Evolutionary conservation across 2,888 invertebrate species (phyloP), one percentile per base, ranked within the genome.

Genomic region (Phalangium opilio): DNA sequence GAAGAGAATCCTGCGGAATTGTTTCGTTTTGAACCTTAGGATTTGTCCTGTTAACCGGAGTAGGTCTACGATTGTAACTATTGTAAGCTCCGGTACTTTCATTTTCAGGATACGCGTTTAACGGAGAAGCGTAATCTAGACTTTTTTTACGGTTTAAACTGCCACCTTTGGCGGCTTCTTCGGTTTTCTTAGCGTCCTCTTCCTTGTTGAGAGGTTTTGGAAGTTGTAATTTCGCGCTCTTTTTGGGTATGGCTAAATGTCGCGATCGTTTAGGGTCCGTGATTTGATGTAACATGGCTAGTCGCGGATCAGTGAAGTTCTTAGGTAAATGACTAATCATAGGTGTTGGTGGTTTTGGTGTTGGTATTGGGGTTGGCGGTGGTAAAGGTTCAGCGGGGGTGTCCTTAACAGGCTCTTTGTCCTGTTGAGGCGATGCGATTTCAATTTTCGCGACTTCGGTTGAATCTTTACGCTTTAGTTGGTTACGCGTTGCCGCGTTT

Each of bases 101-200:
- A 10, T 51, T 48, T 27, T 56, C 57, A 45, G 56, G 57, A 19
- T 60, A 52, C 40, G 50, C 52, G 39, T 61, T 62, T 17, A 65
- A 53, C 4, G 66, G 64, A 10, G 64, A 64, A 49, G 59, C 62
- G 48, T 63, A 64, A 36, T 65, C 64, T 59, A 64, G 61, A 46
- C 59, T 63, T 42, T 55, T 57, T 51, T 62, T 62, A 17, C 62
- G 54, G 44, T 50, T 54, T 40, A 47, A 44, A 42, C 47, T 48
- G 50, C 58, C 61, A 55, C 44, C 43, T 21, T 47, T 50, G 2
- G 48, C 36, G 20, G 48, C n/a, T 43, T 36, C 10, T 41, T 44
- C 17, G 46, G 49, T 19, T 50, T 49, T 32, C 43, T 45, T 36
- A 35, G 44, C 43, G 41, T 52, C 10, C 18, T 14, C n/a, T 15